These are phyloP conservation scores for Tringa solitaria DNA, from an alignment of 2,113 vertebrate genomes.

Conservation along the genomic window DNA sequence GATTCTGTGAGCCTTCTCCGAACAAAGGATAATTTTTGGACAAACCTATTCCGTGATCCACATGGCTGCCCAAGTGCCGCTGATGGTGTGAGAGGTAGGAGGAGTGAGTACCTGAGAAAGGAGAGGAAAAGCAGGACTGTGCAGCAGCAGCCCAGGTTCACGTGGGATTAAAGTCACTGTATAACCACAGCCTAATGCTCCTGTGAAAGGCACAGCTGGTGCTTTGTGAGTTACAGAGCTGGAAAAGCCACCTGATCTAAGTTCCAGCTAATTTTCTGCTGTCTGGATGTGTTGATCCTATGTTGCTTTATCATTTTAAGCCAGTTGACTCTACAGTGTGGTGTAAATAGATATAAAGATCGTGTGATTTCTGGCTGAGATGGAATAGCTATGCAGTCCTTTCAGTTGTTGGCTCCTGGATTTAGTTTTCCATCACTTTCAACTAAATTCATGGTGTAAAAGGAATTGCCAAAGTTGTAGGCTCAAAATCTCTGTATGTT, in stretches of 20 bases:
- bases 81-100: not conserved
- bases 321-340: not conserved
- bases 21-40: rapidly evolving
- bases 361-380: not conserved
- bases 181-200: not conserved
- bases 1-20: not conserved
- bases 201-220: not conserved
- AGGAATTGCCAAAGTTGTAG: not conserved
- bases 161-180: not conserved
- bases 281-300: not conserved
- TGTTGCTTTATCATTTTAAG: not conserved
- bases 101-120: not conserved
- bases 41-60: not conserved
- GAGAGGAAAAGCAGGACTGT: not conserved
- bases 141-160: not conserved
- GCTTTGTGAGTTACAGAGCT: not conserved
- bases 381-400: not conserved
- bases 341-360: not conserved
- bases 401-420: not conserved
- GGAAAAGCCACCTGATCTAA: not conserved
- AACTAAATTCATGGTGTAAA: not conserved
- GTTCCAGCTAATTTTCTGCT: not conserved
- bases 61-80: not conserved
- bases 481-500: not conserved
- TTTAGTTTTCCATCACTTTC: not conserved